Conservation (phyloP, 1,140 invertebrate genomes). For the Musca vetustissima region DNA sequence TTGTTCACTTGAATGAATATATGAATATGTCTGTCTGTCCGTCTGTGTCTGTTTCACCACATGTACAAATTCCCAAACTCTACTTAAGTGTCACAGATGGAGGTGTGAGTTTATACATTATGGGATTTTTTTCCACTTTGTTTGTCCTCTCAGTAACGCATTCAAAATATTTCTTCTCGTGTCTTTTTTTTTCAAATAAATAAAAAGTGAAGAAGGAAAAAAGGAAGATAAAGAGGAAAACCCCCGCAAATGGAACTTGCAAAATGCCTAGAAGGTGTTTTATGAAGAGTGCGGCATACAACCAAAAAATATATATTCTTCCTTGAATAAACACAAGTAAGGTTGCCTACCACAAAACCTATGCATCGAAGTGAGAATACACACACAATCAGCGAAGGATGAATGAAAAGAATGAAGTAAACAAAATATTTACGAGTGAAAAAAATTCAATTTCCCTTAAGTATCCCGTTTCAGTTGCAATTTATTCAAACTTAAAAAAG, state of each 20-base stretch:
- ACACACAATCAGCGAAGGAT: no score
- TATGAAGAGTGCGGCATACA: not conserved
- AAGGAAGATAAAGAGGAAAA: not conserved
- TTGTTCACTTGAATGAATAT: not conserved
- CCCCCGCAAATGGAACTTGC: not conserved
- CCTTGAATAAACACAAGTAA: no score
- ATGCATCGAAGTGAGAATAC: not conserved
- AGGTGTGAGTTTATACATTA: slow-evolving; percentile 2
- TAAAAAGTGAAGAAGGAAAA: not conserved
- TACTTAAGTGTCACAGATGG: slow-evolving; percentile 39
- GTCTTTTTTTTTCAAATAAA: not conserved
- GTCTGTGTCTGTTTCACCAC: slow-evolving; percentile 31
- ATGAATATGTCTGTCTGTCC: not conserved
- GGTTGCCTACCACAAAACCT: not conserved
- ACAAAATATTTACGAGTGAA: no score
- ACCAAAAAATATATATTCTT: not conserved
- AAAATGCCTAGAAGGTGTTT: slow-evolving; percentile 18
- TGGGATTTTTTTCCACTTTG: not conserved
- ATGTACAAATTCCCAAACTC: slow-evolving; percentile 55
- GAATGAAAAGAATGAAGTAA: no score
- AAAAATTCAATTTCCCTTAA: slow-evolving; percentile 16
- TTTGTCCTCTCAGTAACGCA: not conserved
- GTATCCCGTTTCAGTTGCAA: slow-evolving; percentile 8
- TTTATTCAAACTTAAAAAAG: slow-evolving; percentile 8
- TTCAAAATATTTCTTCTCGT: slow-evolving; percentile 1